Conservation (phyloP, 2,797 vertebrate genomes). For the Gambusia yucatana region DNA sequence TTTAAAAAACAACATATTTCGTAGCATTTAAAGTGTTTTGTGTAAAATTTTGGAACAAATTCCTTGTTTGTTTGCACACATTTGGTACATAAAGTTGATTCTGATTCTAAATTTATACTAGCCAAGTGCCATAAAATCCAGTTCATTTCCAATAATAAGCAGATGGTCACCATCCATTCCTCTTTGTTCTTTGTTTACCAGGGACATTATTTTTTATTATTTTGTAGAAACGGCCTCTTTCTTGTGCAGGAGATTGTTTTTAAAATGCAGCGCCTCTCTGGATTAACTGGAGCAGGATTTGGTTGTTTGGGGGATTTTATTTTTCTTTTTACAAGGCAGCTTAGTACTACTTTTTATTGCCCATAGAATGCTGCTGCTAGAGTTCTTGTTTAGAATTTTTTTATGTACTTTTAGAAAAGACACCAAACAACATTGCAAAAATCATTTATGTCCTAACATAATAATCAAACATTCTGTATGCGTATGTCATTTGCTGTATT, state of each 20-base stretch:
- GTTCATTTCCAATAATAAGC: constrained; percentile 10
- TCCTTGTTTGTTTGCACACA: not conserved
- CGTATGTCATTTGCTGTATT: constrained; percentile 4
- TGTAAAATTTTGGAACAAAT: not conserved
- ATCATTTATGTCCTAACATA: constrained; percentile 19
- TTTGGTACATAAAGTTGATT: not conserved
- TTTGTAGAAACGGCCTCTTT: constrained; percentile 25
- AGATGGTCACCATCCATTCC: not conserved
- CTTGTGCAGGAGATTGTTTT: constrained; percentile 41
- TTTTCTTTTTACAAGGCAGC: constrained; percentile 9
- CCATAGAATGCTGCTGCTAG: constrained; percentile 18
- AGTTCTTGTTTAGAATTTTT: constrained; percentile 26
- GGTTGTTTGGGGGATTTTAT: constrained; percentile 31
- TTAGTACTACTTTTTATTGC: constrained; percentile 53
- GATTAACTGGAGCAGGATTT: constrained; percentile 62
- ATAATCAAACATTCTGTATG: constrained; percentile 6
- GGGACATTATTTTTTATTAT: constrained; percentile 13
- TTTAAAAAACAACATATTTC: not conserved
- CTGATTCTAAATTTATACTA: not conserved
- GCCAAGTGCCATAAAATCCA: not conserved
- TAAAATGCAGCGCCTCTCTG: constrained; percentile 45
- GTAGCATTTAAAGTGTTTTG: constrained; percentile 4
- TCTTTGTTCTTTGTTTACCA: constrained; percentile 16
- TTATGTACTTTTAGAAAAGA: constrained; percentile 17
- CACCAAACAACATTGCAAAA: not conserved